A percentile compares a stretch with the other conserved stretches of the same genome.
These are phyloP conservation scores for Galbula dea DNA, from an alignment of 2,113 vertebrate genomes.

Conservation along the genomic window DNA sequence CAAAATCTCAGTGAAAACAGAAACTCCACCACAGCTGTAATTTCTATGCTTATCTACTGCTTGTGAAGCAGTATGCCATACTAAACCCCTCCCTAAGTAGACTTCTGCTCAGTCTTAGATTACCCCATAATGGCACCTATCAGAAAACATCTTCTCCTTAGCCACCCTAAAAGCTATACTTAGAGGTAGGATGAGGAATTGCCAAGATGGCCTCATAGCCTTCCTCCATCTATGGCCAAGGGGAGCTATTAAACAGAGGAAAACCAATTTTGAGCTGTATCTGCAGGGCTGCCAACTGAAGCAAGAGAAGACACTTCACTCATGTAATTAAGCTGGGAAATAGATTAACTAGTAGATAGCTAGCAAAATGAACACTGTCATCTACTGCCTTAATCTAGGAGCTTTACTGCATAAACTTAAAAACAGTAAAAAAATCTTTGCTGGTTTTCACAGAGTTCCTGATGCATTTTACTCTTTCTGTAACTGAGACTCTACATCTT, in stretches of 20 bases:
- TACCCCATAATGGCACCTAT: neutral
- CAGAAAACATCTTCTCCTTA: neutral
- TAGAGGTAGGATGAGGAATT: neutral
- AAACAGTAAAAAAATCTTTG: neutral
- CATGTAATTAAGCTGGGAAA: neutral
- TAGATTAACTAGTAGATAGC: neutral
- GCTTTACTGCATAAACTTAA: neutral
- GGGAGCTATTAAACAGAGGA: neutral
- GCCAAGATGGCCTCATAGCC: neutral
- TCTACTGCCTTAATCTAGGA: neutral
- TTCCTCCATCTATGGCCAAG: neutral
- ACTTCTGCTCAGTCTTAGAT: neutral
- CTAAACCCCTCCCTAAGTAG: neutral
- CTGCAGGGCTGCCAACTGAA: neutral
- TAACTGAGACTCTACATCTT: neutral
- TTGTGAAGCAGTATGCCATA: neutral
- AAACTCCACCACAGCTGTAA: neutral
- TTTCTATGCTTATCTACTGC: rapidly evolving
- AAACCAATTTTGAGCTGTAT: neutral
- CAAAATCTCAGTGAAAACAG: neutral
- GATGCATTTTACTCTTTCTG: neutral
- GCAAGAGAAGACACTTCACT: neutral
- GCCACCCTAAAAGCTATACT: neutral
- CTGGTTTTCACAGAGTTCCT: neutral
- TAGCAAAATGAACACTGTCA: neutral